Conservation (phyloP, 1,140 invertebrate genomes). For the Steinernema khuongi region DNA sequence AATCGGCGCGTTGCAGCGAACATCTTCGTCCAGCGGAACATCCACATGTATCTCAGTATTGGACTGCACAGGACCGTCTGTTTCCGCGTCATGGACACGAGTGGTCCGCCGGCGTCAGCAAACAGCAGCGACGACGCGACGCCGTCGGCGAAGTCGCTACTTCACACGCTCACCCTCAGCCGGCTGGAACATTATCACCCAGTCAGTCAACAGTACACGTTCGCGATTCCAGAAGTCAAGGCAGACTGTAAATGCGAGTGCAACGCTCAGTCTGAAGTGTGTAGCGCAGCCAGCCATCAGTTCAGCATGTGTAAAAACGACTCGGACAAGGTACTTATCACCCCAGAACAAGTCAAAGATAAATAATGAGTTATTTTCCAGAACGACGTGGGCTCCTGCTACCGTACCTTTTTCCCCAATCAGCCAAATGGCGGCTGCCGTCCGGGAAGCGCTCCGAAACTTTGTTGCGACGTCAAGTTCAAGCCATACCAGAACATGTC, state of each 20-base stretch:
- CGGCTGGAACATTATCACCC: conserved; percentile 39
- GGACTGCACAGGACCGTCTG: conserved; percentile 37
- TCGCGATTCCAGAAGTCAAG: conserved; percentile 36
- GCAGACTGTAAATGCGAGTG: conserved; percentile 38
- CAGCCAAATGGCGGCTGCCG: conserved; percentile 28
- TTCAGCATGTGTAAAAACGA: conserved; percentile 27
- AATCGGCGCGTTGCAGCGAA: background rate
- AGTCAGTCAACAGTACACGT: conserved; percentile 35
- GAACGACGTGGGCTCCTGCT: conserved; percentile 21
- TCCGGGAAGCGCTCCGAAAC: conserved; percentile 24
- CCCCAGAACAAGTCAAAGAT: too few species aligned
- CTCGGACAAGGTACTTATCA: background rate
- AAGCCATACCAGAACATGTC: conserved; percentile 34
- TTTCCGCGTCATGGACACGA: conserved; percentile 28
- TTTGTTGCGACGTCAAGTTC: conserved; percentile 39
- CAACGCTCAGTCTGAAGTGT: conserved; percentile 19
- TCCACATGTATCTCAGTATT: conserved; percentile 36
- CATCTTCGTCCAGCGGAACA: conserved; percentile 9
- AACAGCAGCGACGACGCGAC: background rate
- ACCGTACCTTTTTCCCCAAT: conserved; percentile 40
- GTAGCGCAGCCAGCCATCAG: conserved; percentile 29
- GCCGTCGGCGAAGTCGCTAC: background rate
- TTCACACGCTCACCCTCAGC: conserved; percentile 30
- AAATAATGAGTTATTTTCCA: too few species aligned
- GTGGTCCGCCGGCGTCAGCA: background rate